Evolutionary conservation across 1,140 invertebrate genomes (phyloP).

Genomic region (Drosophila littoralis): DNA sequence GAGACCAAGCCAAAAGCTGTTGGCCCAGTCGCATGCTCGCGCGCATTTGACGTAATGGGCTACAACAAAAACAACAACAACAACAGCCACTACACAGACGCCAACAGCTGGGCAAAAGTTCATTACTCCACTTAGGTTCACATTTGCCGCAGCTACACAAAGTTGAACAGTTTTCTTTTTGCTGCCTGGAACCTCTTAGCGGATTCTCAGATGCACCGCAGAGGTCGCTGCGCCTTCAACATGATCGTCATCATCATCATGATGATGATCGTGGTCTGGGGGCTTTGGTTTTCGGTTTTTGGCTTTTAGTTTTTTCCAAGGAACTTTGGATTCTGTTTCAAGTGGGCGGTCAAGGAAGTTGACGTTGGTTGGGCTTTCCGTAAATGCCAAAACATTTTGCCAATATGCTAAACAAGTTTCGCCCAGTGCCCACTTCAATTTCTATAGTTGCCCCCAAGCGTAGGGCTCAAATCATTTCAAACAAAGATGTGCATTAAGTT

Average conservation of each 20-base stretch:
- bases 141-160: constrained; percentile 64
- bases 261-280: constrained; percentile 33
- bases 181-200: constrained; percentile 23
- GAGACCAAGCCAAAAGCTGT: constrained; percentile 20
- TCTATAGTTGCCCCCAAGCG: constrained; percentile 70
- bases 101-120: constrained; percentile 64
- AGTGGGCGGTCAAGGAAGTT: constrained; percentile 82
- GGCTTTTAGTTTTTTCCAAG: constrained; percentile 36
- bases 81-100: constrained; percentile 24
- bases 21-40: constrained; percentile 42
- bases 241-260: constrained; percentile 42
- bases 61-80: constrained; percentile 29
- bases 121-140: constrained; percentile 78
- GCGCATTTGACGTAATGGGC: constrained; percentile 49
- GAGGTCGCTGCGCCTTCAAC: constrained; percentile 74
- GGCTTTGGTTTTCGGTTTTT: constrained; percentile 22
- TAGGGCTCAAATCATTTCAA: constrained; percentile 65
- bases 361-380: constrained; percentile 43
- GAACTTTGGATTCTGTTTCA: constrained; percentile 51
- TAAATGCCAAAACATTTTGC: constrained; percentile 70
- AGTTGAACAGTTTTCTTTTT: constrained; percentile 57
- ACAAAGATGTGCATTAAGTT: constrained; percentile 73
- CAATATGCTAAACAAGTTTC: constrained; percentile 80
- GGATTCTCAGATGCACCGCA: constrained; percentile 36
- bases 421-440: constrained; percentile 57